Percentiles rank a stretch among this genome's conserved stretches.
Conservation (phyloP, 2,113 vertebrate species). For the Sorex fumeus region DNA sequence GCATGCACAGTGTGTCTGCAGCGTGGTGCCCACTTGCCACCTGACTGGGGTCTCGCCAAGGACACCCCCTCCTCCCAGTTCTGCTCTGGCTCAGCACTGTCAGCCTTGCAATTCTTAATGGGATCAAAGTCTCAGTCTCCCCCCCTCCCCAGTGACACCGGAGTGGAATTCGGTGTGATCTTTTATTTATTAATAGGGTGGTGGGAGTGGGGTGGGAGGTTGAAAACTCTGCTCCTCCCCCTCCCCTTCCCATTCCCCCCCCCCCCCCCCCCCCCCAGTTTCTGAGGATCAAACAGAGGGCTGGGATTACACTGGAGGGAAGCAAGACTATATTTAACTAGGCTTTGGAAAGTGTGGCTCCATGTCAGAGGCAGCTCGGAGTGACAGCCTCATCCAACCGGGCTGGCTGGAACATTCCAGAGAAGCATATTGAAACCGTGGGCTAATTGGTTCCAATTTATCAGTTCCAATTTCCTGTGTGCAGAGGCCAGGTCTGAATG, state of each 20-base stretch:
- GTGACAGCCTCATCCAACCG: constrained; percentile 65
- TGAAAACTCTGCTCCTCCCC: constrained; percentile 6
- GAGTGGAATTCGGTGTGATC: constrained; percentile 82
- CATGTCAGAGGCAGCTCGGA: constrained; percentile 66
- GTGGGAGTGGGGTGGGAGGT: constrained; percentile 54
- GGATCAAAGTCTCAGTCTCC: constrained; percentile 84
- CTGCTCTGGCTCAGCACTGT: constrained; percentile 76
- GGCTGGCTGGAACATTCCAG: constrained; percentile 70
- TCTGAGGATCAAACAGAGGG: constrained; percentile 80
- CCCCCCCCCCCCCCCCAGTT: not conserved
- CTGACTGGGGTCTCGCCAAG: constrained; percentile 81
- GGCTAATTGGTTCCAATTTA: constrained; percentile 79
- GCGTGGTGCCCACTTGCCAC: constrained; percentile 73
- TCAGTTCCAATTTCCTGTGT: constrained; percentile 64
- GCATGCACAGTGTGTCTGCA: constrained; percentile 82
- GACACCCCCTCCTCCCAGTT: constrained; percentile 79
- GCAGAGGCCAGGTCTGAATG: constrained; percentile 28
- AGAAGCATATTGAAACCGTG: constrained; percentile 70
- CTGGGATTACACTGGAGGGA: constrained; percentile 80
- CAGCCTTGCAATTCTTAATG: constrained; percentile 86
- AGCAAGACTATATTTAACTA: constrained; percentile 85
- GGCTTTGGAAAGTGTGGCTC: constrained; percentile 82
- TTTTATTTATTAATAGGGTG: constrained; percentile 83
- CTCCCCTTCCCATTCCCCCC: not conserved
- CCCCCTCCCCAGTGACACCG: constrained; percentile 71